Base-by-base conservation (phyloP, 2,113 vertebrate species). In the Embiotoca jacksoni region DNA sequence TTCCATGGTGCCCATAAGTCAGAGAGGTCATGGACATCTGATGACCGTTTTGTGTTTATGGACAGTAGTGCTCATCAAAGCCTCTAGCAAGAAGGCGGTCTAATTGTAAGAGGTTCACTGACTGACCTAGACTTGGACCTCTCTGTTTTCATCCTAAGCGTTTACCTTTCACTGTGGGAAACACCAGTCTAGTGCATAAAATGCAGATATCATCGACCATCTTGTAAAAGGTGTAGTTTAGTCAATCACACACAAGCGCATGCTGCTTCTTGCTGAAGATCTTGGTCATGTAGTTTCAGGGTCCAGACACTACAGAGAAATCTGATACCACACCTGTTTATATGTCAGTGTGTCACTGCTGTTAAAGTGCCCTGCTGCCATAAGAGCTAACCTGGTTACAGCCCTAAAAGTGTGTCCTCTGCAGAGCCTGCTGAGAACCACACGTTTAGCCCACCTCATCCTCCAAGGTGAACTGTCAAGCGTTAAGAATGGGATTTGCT, bases 141-240 rank as follows among this genome's bases (percentile, higher is more conserved):
- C 61, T 39, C 56, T 10, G 53, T 82, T 69, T 81, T 87, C 85
- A 87, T 90, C 69, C 46, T 50, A 82, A 65, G 80, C 83, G 87
- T 92, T 82, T 82, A 83, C 75, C 66, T 75, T 86, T 80, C 77
- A 86, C 54, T 78, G 81, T 80, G 82, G 78, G 78, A 81, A 87
- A 82, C 56, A 64, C 66, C 84, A 81, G 84, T 87, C 80, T 85
- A 82, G 70, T 87, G 86, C 90, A 89, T 83, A 84, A 88, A 88
- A 91, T 87, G 75, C 66, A 80, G 82, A 80, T 90, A 83, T 79
- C 89, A 84, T 90, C 74, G 64, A 90, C 79, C 78, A 72, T 90
- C 81, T 86, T 84, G 85, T 91, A 84, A 78, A 88, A 79, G 64
- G 81, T 89, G 79, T 90, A 89, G 88, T 91, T 84, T 85, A 88